Evolutionary conservation across 2,888 invertebrate species (phyloP).

Genomic region (Lasioglossum zephyrum): DNA sequence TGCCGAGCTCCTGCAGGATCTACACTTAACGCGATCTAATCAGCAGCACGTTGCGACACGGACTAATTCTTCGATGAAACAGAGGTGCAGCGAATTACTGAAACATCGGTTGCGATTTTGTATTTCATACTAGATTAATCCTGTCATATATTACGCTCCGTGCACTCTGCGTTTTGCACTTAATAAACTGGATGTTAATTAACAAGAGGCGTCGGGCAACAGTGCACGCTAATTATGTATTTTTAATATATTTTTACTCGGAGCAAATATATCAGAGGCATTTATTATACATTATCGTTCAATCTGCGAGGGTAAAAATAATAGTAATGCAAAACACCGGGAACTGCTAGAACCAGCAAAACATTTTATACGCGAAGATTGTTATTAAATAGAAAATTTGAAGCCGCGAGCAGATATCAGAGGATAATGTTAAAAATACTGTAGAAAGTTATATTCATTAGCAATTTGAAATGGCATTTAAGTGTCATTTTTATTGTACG

Average conservation of each 20-base stretch:
- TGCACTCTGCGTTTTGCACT: not conserved
- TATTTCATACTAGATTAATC: constrained; percentile 2
- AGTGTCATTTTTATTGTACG: not conserved
- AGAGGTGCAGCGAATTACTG: not conserved
- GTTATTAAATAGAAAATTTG: not conserved
- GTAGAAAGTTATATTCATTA: not conserved
- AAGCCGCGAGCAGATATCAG: not conserved
- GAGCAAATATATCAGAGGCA: not conserved
- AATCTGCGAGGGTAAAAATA: not conserved
- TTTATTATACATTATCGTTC: not conserved
- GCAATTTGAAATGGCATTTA: not conserved
- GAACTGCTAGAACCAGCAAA: too few relatives aligned
- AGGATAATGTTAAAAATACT: not conserved
- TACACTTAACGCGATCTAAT: not conserved
- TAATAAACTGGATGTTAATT: not conserved
- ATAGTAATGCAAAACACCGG: not conserved
- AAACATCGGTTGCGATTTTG: not conserved
- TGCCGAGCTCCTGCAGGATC: not conserved
- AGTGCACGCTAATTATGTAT: not conserved
- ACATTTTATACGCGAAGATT: not conserved
- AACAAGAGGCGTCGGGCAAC: not conserved
- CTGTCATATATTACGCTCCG: not conserved
- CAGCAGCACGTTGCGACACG: not conserved
- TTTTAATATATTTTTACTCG: not conserved
- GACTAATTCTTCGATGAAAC: constrained; percentile 1